Base-by-base conservation (phyloP, 2,113 vertebrate species). In the Gadus macrocephalus region DNA sequence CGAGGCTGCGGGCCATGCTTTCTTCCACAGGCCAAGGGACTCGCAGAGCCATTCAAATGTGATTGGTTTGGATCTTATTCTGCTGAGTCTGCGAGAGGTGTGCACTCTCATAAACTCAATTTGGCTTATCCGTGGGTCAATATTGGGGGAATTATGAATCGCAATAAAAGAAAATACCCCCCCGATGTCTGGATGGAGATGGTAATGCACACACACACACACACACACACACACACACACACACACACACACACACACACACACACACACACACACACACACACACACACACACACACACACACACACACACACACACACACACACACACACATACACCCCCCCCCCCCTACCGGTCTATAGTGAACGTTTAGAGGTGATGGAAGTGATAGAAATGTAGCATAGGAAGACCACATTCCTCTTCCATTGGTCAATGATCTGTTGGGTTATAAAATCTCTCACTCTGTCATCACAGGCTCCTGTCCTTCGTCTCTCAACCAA, bases 21-120 rank as follows among this genome's bases (percentile, higher is more conserved):
- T 77, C 75, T 78, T 79, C 80, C 72, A 69, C 55, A 38, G 78
- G 81, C 83, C 83, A 81, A 79, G 82, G 74, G 67, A 78, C 69
- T 76, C 7, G n/a, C 64, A 80, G 64, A 84, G 70, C 70, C 74
- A 83, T 86, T 88, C 79, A 80, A 80, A 74, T 83, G 76, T 86
- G 82, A 84, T 85, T 83, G 79, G 82, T 82, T 87, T 78, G 81
- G 77, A 82, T 85, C 74, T 67, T 84, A 76, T 85, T 85, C 80
- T 83, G 86, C 85, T 86, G 83, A 84, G 76, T 82, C 73, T 49
- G 70, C 71, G 16, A 65, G 69, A 80, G 62, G 67, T 78, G 70
- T 1, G 11, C 55, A 55, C 74, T 20, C 77, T 83, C 73, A 82
- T 81, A 83, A 86, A 85, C 80, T 84, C 81, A 85, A 71, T 81